These are phyloP conservation scores for Acrocephalus arundinaceus DNA, from an alignment of 2,113 vertebrate genomes.

Conservation along the genomic window DNA sequence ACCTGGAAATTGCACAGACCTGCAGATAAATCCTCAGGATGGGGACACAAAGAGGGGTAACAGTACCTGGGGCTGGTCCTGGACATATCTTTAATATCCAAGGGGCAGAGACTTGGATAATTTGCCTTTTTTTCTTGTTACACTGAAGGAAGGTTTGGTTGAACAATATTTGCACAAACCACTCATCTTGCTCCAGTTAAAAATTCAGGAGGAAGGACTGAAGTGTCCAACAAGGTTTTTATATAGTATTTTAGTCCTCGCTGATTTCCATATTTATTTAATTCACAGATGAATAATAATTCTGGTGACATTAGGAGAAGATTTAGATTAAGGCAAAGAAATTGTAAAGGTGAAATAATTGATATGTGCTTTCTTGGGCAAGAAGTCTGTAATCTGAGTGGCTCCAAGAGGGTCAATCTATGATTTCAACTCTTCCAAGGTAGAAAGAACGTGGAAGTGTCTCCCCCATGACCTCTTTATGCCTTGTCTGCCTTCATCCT, in stretches of 20 bases:
- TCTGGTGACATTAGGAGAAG: background rate
- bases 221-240: background rate
- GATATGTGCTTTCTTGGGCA: background rate
- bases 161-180: background rate
- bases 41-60: background rate
- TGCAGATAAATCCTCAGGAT: background rate
- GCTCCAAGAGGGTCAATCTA: background rate
- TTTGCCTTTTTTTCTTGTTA: background rate
- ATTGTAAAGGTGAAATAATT: background rate
- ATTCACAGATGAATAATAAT: background rate
- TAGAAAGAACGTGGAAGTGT: background rate
- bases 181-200: background rate
- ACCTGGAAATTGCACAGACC: background rate
- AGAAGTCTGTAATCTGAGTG: background rate
- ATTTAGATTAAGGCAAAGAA: background rate
- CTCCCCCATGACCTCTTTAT: background rate
- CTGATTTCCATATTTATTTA: background rate
- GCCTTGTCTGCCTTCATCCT: background rate
- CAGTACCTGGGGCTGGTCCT: background rate
- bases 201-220: background rate
- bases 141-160: background rate
- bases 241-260: background rate
- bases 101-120: background rate
- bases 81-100: background rate
- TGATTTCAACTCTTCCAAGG: background rate